Conservation (phyloP, 2,113 vertebrate genomes). For the Salvelinus alpinus region DNA sequence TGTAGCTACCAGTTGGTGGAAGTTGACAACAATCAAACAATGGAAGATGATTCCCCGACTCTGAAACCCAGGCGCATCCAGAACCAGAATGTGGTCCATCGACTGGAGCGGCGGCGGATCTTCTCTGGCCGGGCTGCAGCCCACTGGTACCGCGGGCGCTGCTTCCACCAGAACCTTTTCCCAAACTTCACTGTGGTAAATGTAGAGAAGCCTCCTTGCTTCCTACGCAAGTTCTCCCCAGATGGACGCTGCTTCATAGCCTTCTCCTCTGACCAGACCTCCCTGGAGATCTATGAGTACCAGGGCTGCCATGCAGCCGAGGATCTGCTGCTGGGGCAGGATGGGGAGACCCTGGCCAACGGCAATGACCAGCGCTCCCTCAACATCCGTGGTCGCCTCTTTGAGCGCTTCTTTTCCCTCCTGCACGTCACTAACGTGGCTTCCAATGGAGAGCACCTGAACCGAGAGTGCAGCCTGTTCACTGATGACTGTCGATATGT, state of each 20-base stretch:
- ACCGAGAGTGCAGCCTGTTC: constrained; percentile 96
- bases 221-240: constrained; percentile 95
- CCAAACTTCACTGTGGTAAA: constrained; percentile 98
- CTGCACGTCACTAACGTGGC: constrained; percentile 95
- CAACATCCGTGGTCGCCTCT: constrained; percentile 89
- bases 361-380: constrained; percentile 88
- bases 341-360: constrained; percentile 88
- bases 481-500: constrained; percentile 96
- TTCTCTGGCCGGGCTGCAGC: constrained; percentile 89
- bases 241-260: constrained; percentile 97
- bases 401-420: constrained; percentile 94
- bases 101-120: constrained; percentile 88
- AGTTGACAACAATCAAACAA: constrained; percentile 39
- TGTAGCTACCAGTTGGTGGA: background rate
- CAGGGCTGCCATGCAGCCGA: constrained; percentile 96
- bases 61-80: constrained; percentile 92
- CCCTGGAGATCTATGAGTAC: constrained; percentile 94
- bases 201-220: constrained; percentile 96
- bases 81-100: constrained; percentile 97
- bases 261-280: constrained; percentile 98
- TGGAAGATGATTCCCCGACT: constrained; percentile 86
- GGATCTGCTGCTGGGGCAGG: constrained; percentile 90
- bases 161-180: constrained; percentile 97
- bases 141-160: constrained; percentile 95
- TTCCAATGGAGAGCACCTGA: constrained; percentile 94